Evolutionary conservation across 2,797 vertebrate species (phyloP).

Genomic region (Gobionotothen gibberifrons): DNA sequence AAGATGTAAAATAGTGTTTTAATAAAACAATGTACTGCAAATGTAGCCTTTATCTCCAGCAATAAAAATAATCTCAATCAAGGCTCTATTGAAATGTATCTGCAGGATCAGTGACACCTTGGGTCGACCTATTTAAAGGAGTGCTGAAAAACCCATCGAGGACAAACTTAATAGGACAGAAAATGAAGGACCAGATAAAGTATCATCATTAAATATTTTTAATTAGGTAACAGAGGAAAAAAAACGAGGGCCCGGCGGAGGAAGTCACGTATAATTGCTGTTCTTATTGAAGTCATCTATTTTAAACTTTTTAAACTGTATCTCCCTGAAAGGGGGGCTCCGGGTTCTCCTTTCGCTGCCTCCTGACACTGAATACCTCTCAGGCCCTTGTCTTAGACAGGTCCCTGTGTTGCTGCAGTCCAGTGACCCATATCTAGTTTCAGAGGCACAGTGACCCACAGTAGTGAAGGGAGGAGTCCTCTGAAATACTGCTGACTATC

Average conservation of each 20-base stretch:
- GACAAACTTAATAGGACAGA: slow-evolving; percentile 83
- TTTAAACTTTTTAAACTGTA: slow-evolving; percentile 64
- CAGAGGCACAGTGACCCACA: slow-evolving; percentile 80
- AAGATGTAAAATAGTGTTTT: neutral
- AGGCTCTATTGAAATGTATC: neutral
- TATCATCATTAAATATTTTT: slow-evolving; percentile 85
- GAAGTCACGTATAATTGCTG: slow-evolving; percentile 75
- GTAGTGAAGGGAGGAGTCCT: slow-evolving; percentile 62
- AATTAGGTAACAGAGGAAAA: slow-evolving; percentile 82
- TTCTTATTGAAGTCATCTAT: slow-evolving; percentile 70
- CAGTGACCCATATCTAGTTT: slow-evolving; percentile 77
- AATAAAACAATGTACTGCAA: neutral
- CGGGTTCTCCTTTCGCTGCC: slow-evolving; percentile 40
- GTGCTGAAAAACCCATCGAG: slow-evolving; percentile 75
- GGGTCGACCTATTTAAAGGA: slow-evolving; percentile 80
- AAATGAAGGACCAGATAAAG: slow-evolving; percentile 86
- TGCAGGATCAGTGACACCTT: slow-evolving; percentile 16
- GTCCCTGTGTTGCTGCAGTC: slow-evolving; percentile 76
- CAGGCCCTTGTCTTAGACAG: slow-evolving; percentile 80
- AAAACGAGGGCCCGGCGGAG: slow-evolving; percentile 64
- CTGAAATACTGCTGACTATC: slow-evolving; percentile 7
- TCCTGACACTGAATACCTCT: slow-evolving; percentile 76
- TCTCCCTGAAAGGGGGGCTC: slow-evolving; percentile 61
- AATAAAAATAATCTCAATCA: neutral
- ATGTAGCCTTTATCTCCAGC: too few species aligned